Evolutionary conservation across 2,888 invertebrate genomes (phyloP), one percentile per base, ranked within the genome.

Genomic region (Pediacus dermestoides): DNA sequence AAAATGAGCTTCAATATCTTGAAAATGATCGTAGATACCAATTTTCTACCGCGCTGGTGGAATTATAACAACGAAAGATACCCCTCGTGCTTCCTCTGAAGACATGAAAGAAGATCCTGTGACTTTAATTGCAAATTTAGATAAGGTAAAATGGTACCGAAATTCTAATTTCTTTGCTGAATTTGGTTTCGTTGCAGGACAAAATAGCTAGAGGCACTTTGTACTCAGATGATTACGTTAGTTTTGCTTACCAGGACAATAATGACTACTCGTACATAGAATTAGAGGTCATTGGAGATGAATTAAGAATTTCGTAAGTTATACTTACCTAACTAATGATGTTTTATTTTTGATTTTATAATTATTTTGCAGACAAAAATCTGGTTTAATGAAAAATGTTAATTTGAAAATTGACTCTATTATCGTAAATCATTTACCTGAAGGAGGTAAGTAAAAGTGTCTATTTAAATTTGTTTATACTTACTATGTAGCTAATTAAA

Each of bases 211-310:
- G 72, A 14, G 92, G 93, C 31, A 78, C 79, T 0, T 66, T 95
- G 2, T 96, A 90, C 65, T 79, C 92, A 34, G 95, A 96, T 65
- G 94, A 95, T 66, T 91, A 88, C 2, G 82, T 85, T 47, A 85
- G 85, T 0, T 91, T 81, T 25, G 39, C 53, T 3, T 60, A 58
- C 28, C 25, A 41, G 25, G 42, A 42, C 12, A 12, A 44, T 4
- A 38, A 45, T 4, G 27, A 38, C 4, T 53, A 39, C 30, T 18
- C 39, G 4, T 52, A 53, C 28, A 4, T 45, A 9, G 12, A 26
- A 9, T 11, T 55, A 3, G 36, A 8, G 4, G 51, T 4, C 13
- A 3, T 4, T 23, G 23, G 8, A 9, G 23, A 10, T 23, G 3
- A 3, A 9, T 7, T 23, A 23, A 3, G 10, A n/a, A 23, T 23